phyloP scores from a whole-genome alignment of 1,140 invertebrate genomes.

The Hylyphantes graminicola region DNA sequence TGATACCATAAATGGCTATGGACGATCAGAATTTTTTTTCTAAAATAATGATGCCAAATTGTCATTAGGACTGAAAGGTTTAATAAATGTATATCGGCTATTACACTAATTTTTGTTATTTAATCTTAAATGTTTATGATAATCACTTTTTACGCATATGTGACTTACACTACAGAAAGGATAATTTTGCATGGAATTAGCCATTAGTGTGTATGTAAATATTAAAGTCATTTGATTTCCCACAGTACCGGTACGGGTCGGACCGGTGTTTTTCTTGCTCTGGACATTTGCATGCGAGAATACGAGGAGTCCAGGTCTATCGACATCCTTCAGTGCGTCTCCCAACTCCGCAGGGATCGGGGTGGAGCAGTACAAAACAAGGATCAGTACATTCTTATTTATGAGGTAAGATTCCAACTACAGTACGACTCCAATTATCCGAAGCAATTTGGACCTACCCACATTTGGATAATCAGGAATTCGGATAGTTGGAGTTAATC shows the following conservation, averaged over 20 bases:
- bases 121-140: too few relatives aligned
- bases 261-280: conserved; percentile 86
- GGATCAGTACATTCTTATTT: conserved; percentile 78
- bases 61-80: too few relatives aligned
- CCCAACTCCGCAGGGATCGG: conserved; percentile 82
- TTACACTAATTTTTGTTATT: too few relatives aligned
- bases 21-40: too few relatives aligned
- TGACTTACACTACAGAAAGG: too few relatives aligned
- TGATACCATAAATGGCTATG: too few relatives aligned
- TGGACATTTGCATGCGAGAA: conserved; percentile 86
- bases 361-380: conserved; percentile 88
- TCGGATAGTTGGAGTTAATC: neutral
- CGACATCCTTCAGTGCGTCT: conserved; percentile 86
- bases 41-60: too few relatives aligned
- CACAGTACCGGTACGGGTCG: conserved; percentile 86
- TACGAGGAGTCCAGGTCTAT: conserved; percentile 81
- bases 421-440: too few relatives aligned
- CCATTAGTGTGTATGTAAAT: neutral
- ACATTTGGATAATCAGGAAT: too few relatives aligned
- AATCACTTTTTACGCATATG: too few relatives aligned
- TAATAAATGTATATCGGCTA: too few relatives aligned
- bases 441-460: too few relatives aligned
- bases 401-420: conserved; percentile 70
- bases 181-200: neutral
- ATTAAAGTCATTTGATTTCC: neutral